Percentiles rank a stretch among this genome's conserved stretches.
Conservation (phyloP, 1,140 invertebrate genomes). For the Homarus americanus region DNA sequence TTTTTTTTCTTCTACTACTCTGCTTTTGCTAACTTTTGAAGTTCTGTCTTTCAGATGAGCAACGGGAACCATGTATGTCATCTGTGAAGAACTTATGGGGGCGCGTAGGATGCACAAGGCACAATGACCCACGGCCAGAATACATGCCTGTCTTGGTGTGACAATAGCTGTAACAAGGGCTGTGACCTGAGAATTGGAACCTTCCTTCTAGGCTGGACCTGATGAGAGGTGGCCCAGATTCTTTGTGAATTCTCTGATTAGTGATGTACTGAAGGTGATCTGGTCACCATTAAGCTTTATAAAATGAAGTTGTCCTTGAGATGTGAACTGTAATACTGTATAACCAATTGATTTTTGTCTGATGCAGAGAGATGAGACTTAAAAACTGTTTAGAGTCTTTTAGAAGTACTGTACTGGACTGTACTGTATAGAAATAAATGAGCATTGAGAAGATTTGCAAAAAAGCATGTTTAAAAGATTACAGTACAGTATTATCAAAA, state of each 20-base stretch:
- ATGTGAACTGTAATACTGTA: not conserved
- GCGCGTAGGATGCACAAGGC: slow-evolving; percentile 16
- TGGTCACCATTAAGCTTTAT: not conserved
- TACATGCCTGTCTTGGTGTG: slow-evolving; percentile 26
- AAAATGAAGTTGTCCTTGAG: not conserved
- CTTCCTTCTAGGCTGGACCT: not conserved
- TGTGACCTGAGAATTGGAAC: slow-evolving; percentile 2
- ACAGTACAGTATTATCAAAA: too few species aligned
- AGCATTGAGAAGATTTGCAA: not conserved
- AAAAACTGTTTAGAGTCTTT: not conserved
- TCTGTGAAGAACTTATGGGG: slow-evolving; percentile 34
- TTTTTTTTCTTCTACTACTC: not conserved
- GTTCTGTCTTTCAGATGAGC: slow-evolving; percentile 9
- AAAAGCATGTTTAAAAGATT: not conserved
- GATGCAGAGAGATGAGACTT: not conserved
- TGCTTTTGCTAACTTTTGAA: not conserved
- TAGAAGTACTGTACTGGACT: too few species aligned
- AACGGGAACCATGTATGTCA: slow-evolving; percentile 35
- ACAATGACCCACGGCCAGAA: not conserved
- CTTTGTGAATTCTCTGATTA: not conserved
- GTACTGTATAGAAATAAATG: not conserved
- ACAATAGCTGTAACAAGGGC: slow-evolving; percentile 15
- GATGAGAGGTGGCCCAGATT: not conserved
- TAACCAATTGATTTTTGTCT: not conserved
- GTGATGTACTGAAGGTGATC: not conserved